Percentiles rank a stretch among this genome's conserved stretches.
phyloP scores from a whole-genome alignment of 2,888 invertebrate genomes.

The Agriopis aurantiaria region DNA sequence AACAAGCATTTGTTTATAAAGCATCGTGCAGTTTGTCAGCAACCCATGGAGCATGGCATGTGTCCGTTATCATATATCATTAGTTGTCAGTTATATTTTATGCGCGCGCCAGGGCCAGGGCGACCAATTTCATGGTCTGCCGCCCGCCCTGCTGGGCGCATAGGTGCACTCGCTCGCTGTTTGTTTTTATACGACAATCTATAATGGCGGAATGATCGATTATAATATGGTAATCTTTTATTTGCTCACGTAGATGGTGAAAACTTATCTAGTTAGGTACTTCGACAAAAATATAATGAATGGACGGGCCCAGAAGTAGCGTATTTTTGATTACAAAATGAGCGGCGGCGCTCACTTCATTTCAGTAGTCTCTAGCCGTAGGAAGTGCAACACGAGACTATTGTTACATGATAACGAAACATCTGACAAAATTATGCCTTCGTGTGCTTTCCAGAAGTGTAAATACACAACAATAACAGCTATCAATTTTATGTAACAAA shows the following conservation, averaged over 20 bases:
- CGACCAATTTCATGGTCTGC: slow-evolving; percentile 53
- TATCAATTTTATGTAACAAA: too few relatives aligned
- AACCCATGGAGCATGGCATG: slow-evolving; percentile 5
- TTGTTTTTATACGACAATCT: slow-evolving; percentile 42
- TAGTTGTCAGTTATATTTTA: slow-evolving; percentile 56
- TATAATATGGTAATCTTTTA: slow-evolving; percentile 17
- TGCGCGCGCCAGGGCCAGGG: slow-evolving; percentile 38
- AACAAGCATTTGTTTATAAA: background rate
- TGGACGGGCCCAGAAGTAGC: too few relatives aligned
- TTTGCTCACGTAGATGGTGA: background rate
- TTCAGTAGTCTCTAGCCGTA: too few relatives aligned
- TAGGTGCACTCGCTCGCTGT: slow-evolving; percentile 32
- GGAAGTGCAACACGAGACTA: too few relatives aligned
- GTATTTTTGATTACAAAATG: too few relatives aligned
- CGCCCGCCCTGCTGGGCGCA: slow-evolving; percentile 20
- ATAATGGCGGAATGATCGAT: slow-evolving; percentile 29
- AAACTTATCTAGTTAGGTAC: too few relatives aligned
- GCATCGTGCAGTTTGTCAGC: slow-evolving; percentile 29
- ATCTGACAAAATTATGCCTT: too few relatives aligned
- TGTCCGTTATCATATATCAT: slow-evolving; percentile 51
- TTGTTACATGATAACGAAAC: too few relatives aligned
- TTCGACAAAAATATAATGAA: too few relatives aligned
- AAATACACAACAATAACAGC: too few relatives aligned
- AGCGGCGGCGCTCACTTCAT: too few relatives aligned
- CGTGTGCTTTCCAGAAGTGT: too few relatives aligned